Conservation (phyloP, 1,140 invertebrate genomes). For the Brachionus paranguensis region DNA sequence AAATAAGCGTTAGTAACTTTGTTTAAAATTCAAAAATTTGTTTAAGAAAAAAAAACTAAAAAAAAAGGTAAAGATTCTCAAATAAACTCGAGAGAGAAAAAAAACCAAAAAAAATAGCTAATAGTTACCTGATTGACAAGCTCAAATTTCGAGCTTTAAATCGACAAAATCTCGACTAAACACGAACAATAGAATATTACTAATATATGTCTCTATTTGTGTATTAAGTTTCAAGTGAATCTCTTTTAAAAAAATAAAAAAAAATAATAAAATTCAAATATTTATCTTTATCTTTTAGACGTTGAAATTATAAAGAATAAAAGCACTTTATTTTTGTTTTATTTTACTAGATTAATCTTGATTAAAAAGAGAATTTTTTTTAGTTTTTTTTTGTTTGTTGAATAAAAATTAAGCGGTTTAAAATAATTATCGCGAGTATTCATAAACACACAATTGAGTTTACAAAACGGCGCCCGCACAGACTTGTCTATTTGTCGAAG, state of each 20-base stretch:
- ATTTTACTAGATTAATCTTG: background rate
- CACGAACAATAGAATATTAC: background rate
- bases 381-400: background rate
- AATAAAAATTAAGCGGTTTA: background rate
- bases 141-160: background rate
- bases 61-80: background rate
- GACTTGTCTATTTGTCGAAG: background rate
- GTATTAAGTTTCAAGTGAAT: constrained; percentile 1
- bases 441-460: background rate
- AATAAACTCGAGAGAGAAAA: background rate
- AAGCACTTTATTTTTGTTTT: background rate
- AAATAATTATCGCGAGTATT: background rate
- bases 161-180: background rate
- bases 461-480: background rate
- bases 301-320: background rate
- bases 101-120: background rate
- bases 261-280: background rate
- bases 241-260: background rate
- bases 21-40: background rate
- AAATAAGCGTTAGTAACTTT: background rate
- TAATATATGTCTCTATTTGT: background rate
- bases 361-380: background rate
- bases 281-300: background rate
- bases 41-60: background rate
- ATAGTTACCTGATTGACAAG: background rate